Evolutionary conservation across 1,140 invertebrate genomes (phyloP).

Genomic region (Schlechtendalia chinensis): DNA sequence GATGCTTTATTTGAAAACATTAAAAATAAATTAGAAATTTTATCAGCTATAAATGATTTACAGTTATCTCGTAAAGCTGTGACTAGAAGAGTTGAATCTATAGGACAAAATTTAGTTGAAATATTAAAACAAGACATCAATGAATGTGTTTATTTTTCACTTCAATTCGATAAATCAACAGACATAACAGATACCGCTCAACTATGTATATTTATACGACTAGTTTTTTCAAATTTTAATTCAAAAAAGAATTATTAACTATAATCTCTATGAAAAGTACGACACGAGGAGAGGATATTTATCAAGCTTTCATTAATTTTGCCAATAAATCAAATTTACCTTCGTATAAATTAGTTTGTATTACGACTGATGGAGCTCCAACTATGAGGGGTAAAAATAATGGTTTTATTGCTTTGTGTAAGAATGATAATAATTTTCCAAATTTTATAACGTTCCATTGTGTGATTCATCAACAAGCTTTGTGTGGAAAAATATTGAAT

Average conservation of each 20-base stretch:
- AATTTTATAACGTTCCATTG: slow-evolving; percentile 19
- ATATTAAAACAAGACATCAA: no score
- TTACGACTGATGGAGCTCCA: slow-evolving; percentile 26
- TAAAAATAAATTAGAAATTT: slow-evolving; percentile 28
- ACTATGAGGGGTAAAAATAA: slow-evolving; percentile 13
- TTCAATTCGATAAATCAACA: no score
- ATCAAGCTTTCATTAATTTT: slow-evolving; percentile 19
- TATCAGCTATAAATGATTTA: slow-evolving; percentile 35
- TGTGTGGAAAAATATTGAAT: slow-evolving; percentile 25
- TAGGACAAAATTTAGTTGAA: no score
- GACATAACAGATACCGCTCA: no score
- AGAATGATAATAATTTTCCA: slow-evolving; percentile 27
- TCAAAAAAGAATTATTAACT: slow-evolving; percentile 6
- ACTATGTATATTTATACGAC: slow-evolving; percentile 9
- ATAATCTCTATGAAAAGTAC: background rate
- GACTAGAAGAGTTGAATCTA: no score
- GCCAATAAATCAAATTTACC: slow-evolving; percentile 17
- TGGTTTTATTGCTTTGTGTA: slow-evolving; percentile 27
- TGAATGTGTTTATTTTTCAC: no score
- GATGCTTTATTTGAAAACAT: slow-evolving; percentile 28
- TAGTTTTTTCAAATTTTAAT: slow-evolving; percentile 33
- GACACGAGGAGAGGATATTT: background rate
- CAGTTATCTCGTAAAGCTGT: no score
- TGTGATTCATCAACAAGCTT: slow-evolving; percentile 26
- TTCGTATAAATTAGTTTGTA: slow-evolving; percentile 20